Percentiles rank a stretch among this genome's conserved stretches.
phyloP scores from a whole-genome alignment of 2,113 vertebrate species.

The Oncorhynchus kisutch region DNA sequence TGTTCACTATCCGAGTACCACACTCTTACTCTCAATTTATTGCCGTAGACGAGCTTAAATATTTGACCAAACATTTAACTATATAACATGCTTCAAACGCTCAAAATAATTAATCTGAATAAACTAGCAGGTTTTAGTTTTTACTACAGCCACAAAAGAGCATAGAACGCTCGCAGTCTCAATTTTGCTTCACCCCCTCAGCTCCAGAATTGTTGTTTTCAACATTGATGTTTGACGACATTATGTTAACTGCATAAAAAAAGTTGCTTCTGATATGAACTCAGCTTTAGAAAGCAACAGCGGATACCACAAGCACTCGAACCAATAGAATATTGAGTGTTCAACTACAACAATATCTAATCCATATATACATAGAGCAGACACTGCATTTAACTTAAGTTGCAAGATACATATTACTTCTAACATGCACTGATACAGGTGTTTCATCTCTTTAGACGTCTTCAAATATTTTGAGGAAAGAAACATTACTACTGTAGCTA shows the following conservation, averaged over 20 bases:
- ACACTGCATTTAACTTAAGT: too few relatives aligned
- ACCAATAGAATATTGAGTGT: too few relatives aligned
- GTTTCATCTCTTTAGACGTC: too few relatives aligned
- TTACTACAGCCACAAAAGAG: neutral
- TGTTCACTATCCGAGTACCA: slow-evolving; percentile 61
- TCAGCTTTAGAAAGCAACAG: neutral
- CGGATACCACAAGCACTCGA: neutral
- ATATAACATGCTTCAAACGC: neutral
- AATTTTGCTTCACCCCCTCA: slow-evolving; percentile 55
- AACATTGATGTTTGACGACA: slow-evolving; percentile 23
- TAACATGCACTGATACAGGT: too few relatives aligned
- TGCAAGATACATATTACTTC: too few relatives aligned
- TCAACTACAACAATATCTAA: too few relatives aligned
- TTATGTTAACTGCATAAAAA: neutral
- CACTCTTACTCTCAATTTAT: slow-evolving; percentile 66
- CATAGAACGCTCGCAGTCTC: neutral
- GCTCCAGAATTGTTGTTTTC: slow-evolving; percentile 36
- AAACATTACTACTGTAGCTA: too few relatives aligned
- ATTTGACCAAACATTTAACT: too few relatives aligned
- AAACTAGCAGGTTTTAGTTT: neutral
- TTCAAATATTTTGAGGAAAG: too few relatives aligned
- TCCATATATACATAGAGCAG: too few relatives aligned
- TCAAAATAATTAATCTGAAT: neutral
- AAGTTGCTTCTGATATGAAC: neutral
- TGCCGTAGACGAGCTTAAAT: slow-evolving; percentile 31